Base-by-base conservation (phyloP, 2,797 vertebrate genomes). In the Rhinatrema bivittatum region DNA sequence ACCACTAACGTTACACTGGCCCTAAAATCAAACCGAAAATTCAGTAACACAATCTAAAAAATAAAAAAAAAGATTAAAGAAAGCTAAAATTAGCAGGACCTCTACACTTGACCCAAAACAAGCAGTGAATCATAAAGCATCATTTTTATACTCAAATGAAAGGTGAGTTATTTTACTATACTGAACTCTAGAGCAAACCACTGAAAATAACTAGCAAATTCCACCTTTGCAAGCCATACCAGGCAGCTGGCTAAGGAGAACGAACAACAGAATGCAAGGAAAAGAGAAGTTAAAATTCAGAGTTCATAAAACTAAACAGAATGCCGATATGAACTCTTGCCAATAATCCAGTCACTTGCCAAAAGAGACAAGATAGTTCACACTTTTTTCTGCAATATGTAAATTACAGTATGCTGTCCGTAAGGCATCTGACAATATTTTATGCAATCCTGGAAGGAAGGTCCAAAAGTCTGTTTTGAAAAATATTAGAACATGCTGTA, bases 151-250 rank as follows among this genome's bases (percentile, higher is more conserved):
- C 60, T 74, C 62, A 56, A 51, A 56, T 42, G 36, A 39, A 36
- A 55, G 48, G 34, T 71, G 63, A 71, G 76, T 77, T 67, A 74
- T 39, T n/a, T 77, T 75, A 40, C 31, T 46, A 69, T 61, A 59
- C 60, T 64, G 65, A 2, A 2, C 62, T 74, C 78, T 72, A 66
- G 70, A 74, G n/a, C n/a, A n/a, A n/a, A n/a, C n/a, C n/a, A n/a
- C n/a, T n/a, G n/a, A n/a, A n/a, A n/a, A 51, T 42, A 73, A 50
- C 60, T 57, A 69, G 60, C 79, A 80, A 77, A 79, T 78, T 68
- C 60, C 60, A 46, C 62, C 76, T 76, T 79, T n/a, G n/a, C n/a
- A n/a, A n/a, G n/a, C n/a, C n/a, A n/a, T n/a, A n/a, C n/a, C n/a
- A n/a, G n/a, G n/a, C n/a, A n/a, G n/a, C n/a, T n/a, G n/a, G n/a